Evolutionary conservation across 2,797 vertebrate genomes (phyloP), one percentile per base, ranked within the genome.

Genomic region (Acipenser oxyrinchus): DNA sequence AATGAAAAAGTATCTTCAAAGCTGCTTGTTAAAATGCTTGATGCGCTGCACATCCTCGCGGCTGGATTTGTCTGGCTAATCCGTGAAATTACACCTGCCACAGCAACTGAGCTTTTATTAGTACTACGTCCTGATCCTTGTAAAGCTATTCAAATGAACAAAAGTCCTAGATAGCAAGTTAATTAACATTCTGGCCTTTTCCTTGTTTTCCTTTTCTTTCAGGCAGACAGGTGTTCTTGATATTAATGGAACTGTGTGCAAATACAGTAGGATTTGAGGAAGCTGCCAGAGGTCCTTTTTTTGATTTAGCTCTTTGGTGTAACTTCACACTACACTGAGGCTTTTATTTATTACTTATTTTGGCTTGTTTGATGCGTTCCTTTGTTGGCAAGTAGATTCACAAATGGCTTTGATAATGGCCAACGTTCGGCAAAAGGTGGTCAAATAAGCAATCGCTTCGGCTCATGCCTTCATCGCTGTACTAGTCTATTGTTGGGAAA

Each of bases 1-100:
- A 90, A 91, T 89, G 86, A 85, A 85, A 89, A 87, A 87, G 84
- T 87, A 88, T 88, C 89, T 90, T 90, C 89, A 91, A 91, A 91
- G 89, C 76, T 73, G 80, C 66, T 66, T 58, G 37, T 71, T 66
- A 18, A 63, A 64, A 60, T 72, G 71, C 72, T 67, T 57, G 63
- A 63, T 61, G 67, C 75, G 69, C 76, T 70, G 69, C 23, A 71
- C 76, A 75, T 15, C 13, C 70, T 64, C 63, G 69, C 66, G 52
- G 66, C 69, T 50, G 68, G 66, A 59, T 66, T 62, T 70, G 60
- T 65, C 51, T 50, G 70, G 74, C 76, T 88, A 90, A 90, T 88
- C 86, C 87, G 84, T 91, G 88, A 91, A 91, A 91, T 91, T 90
- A 90, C 86, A 90, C 89, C 88, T 89, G 87, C 86, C 84, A 83